Conservation (phyloP, 2,113 vertebrate genomes). For the Vombatus ursinus region DNA sequence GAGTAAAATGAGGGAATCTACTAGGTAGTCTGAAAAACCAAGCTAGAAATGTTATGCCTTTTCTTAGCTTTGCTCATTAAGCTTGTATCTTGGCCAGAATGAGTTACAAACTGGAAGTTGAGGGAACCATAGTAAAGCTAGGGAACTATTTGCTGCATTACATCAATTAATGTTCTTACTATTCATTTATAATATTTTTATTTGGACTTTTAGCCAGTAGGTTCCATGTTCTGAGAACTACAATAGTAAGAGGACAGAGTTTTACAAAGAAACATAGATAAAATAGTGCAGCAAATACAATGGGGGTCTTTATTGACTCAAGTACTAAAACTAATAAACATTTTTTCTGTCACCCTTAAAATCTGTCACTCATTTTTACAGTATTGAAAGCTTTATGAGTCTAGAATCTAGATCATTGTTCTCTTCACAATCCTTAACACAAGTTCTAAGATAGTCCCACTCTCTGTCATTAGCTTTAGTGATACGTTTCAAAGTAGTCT, state of each 20-base stretch:
- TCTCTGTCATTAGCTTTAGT: background rate
- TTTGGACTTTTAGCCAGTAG: background rate
- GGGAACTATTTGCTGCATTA: background rate
- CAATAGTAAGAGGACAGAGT: background rate
- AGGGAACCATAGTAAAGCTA: background rate
- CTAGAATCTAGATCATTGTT: background rate
- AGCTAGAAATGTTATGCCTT: background rate
- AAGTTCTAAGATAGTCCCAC: background rate
- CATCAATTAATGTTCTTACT: background rate
- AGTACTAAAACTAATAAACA: background rate
- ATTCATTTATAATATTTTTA: background rate
- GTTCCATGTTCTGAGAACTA: background rate
- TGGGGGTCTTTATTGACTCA: background rate
- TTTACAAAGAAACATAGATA: background rate
- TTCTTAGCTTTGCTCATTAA: background rate
- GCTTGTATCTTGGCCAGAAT: background rate
- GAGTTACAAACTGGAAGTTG: background rate
- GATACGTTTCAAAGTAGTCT: background rate
- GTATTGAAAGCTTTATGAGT: background rate
- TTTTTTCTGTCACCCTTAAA: background rate
- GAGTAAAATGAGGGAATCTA: background rate
- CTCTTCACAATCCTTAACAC: background rate
- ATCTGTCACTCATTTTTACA: background rate
- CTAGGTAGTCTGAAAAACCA: background rate
- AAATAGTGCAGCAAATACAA: background rate